Conservation (phyloP, 2,888 invertebrate species). For the Cyaniris semiargus region DNA sequence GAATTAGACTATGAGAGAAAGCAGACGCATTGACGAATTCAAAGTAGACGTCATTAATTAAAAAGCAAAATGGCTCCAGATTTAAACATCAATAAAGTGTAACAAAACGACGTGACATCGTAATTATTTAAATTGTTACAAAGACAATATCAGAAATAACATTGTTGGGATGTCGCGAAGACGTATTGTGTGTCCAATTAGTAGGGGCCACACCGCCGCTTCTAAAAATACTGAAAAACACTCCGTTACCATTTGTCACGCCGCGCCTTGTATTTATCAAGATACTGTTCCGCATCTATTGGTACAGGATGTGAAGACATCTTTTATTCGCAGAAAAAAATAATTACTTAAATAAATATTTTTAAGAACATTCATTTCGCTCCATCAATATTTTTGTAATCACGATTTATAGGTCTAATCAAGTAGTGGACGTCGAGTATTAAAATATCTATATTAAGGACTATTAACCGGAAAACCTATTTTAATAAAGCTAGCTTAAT, state of each 20-base stretch:
- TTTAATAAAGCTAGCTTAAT: too few relatives aligned
- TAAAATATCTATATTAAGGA: too few relatives aligned
- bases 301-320: conserved; percentile 52
- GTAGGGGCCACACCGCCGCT: conserved; percentile 58
- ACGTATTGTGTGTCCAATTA: conserved; percentile 76
- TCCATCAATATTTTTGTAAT: too few relatives aligned
- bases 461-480: too few relatives aligned
- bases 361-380: too few relatives aligned
- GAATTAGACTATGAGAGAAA: not conserved
- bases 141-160: conserved; percentile 45
- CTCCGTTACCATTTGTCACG: conserved; percentile 78
- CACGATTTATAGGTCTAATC: too few relatives aligned
- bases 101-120: conserved; percentile 30
- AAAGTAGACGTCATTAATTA: not conserved
- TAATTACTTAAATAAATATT: not conserved
- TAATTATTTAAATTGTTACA: conserved; percentile 31
- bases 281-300: conserved; percentile 61
- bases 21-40: not conserved
- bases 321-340: not conserved
- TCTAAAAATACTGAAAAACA: conserved; percentile 79
- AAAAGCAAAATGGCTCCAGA: conserved; percentile 19
- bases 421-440: too few relatives aligned
- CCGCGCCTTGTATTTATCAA: conserved; percentile 76
- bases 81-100: conserved; percentile 30
- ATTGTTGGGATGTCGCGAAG: conserved; percentile 51